Conservation (phyloP, 2,888 invertebrate species). For the Mamestra brassicae region DNA sequence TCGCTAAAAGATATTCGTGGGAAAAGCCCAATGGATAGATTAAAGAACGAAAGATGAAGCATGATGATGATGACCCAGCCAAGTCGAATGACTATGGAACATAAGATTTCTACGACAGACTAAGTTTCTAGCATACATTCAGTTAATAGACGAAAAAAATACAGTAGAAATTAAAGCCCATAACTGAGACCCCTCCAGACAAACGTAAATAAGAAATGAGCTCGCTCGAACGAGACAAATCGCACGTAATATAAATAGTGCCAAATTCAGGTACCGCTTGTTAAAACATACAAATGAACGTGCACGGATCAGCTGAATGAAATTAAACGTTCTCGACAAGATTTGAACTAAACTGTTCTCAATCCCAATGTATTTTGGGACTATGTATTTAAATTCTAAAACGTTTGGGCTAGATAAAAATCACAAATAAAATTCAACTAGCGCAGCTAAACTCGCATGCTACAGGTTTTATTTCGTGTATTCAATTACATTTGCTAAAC, state of each 20-base stretch:
- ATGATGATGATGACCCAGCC: neutral
- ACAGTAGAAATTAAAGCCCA: conserved; percentile 8
- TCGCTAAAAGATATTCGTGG: neutral
- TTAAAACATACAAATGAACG: conserved; percentile 22
- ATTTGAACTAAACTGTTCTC: conserved; percentile 2
- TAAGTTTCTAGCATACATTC: conserved; percentile 4
- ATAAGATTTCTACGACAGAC: too few relatives aligned
- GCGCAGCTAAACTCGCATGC: conserved; percentile 10
- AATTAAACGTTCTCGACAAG: conserved; percentile 20
- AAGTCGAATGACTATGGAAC: too few relatives aligned
- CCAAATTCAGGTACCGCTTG: conserved; percentile 23
- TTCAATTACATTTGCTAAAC: conserved; percentile 37
- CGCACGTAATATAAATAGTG: conserved; percentile 25
- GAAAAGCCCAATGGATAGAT: conserved; percentile 1
- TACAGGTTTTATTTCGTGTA: conserved; percentile 19
- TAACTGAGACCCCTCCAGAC: conserved; percentile 2
- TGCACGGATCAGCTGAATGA: conserved; percentile 14
- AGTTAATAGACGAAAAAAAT: neutral
- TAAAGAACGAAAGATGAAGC: neutral
- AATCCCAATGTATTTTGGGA: conserved; percentile 11
- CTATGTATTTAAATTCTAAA: conserved; percentile 27
- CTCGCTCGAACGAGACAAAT: conserved; percentile 22
- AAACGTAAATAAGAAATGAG: conserved; percentile 36
- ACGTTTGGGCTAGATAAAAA: conserved; percentile 20
- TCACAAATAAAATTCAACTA: neutral